Evolutionary conservation across 2,888 invertebrate species (phyloP).

Genomic region (Yponomeuta sedellus): DNA sequence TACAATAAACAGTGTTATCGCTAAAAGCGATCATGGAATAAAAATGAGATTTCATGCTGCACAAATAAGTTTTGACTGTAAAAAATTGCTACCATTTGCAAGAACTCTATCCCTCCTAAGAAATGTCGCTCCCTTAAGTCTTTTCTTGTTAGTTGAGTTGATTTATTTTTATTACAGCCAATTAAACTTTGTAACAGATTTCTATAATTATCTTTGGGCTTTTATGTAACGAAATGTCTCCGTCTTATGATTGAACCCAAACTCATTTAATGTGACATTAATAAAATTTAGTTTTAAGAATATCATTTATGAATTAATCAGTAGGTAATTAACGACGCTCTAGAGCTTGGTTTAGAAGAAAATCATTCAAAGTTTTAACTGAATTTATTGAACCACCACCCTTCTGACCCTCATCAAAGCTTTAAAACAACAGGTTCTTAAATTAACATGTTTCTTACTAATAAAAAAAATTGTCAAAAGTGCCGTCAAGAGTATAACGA

Average conservation of each 20-base stretch:
- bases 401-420: not conserved
- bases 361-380: too few relatives aligned
- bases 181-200: slow-evolving; percentile 15
- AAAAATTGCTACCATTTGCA: not conserved
- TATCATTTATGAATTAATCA: too few relatives aligned
- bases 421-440: not conserved
- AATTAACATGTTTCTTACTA: not conserved
- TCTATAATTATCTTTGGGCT: not conserved
- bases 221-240: not conserved
- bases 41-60: too few relatives aligned
- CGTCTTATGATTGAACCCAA: not conserved
- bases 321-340: too few relatives aligned
- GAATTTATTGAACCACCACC: not conserved
- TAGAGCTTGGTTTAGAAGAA: too few relatives aligned
- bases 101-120: not conserved
- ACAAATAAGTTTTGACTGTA: not conserved
- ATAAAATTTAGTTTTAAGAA: too few relatives aligned
- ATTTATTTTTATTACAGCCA: slow-evolving; percentile 20
- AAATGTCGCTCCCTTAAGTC: slow-evolving; percentile 19
- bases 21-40: too few relatives aligned
- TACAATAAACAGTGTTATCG: too few relatives aligned
- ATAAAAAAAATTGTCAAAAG: not conserved
- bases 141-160: slow-evolving; percentile 21
- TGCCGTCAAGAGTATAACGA: not conserved
- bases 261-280: not conserved